A percentile compares a stretch with the other conserved stretches of the same genome.
Evolutionary conservation across 2,113 vertebrate genomes (phyloP).

Genomic region (Gavialis gangeticus): DNA sequence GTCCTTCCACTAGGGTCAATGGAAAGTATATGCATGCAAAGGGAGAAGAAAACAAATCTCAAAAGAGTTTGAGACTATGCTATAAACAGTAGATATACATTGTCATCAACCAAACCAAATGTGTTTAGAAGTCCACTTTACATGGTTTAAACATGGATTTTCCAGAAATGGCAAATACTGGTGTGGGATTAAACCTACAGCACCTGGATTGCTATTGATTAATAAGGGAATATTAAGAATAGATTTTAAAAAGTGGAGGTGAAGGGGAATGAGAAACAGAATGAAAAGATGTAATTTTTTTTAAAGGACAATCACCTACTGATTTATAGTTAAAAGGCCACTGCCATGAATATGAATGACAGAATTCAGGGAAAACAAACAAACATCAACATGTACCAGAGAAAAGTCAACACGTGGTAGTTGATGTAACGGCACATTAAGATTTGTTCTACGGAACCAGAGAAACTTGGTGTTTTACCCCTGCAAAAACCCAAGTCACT

Average conservation of each 20-base stretch:
- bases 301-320: conserved; percentile 25
- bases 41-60: background rate
- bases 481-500: conserved; percentile 66
- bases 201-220: conserved; percentile 14
- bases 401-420: conserved; percentile 46
- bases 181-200: conserved; percentile 11
- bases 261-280: background rate
- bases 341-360: background rate
- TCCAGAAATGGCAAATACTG: conserved; percentile 51
- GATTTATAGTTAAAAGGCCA: conserved; percentile 17
- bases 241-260: background rate
- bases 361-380: background rate
- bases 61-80: background rate
- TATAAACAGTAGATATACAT: background rate
- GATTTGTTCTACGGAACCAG: conserved; percentile 39
- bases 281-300: background rate
- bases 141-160: conserved; percentile 49
- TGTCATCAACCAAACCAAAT: conserved; percentile 31
- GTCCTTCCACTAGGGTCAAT: background rate
- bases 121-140: conserved; percentile 37
- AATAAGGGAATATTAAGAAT: background rate
- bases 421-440: conserved; percentile 32
- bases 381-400: background rate
- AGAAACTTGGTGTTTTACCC: conserved; percentile 41
- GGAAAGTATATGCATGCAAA: background rate